These are phyloP conservation scores for Diploptera punctata DNA, from an alignment of 2,888 invertebrate species.

Conservation along the genomic window DNA sequence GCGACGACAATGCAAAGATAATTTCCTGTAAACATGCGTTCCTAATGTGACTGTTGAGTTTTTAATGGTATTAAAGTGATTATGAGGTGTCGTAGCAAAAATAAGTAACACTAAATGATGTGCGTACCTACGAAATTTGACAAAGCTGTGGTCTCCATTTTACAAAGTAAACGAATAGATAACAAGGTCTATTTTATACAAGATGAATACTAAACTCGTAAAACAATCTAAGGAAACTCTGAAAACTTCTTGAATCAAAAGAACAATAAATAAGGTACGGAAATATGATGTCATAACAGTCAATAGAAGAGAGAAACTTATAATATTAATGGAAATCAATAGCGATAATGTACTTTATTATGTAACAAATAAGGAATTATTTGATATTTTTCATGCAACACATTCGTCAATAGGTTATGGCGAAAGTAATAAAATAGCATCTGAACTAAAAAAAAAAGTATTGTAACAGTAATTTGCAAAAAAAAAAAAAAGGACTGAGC, in stretches of 20 bases:
- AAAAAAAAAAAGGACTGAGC: not conserved
- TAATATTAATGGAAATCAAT: not conserved
- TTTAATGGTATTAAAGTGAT: too few species aligned
- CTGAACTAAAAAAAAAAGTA: not conserved
- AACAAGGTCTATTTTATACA: not conserved
- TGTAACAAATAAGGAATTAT: not conserved
- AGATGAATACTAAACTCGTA: not conserved
- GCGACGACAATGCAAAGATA: too few species aligned
- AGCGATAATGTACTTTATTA: not conserved
- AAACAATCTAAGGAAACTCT: not conserved
- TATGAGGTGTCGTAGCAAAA: too few species aligned
- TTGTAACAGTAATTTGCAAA: not conserved
- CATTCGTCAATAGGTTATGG: not conserved
- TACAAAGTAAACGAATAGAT: not conserved
- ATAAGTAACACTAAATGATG: too few species aligned
- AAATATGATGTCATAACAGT: not conserved
- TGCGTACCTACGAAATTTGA: not conserved
- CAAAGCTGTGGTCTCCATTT: not conserved
- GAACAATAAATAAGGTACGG: not conserved
- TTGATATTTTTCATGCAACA: not conserved
- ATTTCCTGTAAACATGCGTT: too few species aligned
- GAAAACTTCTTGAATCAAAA: not conserved
- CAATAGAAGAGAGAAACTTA: not conserved
- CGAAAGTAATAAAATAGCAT: not conserved
- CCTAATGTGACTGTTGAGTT: too few species aligned